Evolutionary conservation across 2,797 vertebrate species (phyloP).

Genomic region (Morus bassanus): DNA sequence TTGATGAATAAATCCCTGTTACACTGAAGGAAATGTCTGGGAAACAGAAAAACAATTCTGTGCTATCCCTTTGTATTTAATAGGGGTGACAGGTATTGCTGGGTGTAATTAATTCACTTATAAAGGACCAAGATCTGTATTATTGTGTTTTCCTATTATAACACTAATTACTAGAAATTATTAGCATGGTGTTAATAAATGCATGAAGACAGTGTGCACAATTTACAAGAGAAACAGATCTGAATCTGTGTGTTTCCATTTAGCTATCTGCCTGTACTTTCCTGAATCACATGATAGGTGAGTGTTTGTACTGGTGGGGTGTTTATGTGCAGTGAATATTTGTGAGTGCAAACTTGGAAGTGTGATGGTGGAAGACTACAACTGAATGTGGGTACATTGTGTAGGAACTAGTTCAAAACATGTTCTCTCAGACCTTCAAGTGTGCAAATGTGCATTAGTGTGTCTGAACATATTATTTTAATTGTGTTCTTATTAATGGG

Average conservation of each 20-base stretch:
- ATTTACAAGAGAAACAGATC: background rate
- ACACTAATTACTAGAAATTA: slow-evolving; percentile 51
- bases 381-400: background rate
- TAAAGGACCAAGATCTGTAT: slow-evolving; percentile 7
- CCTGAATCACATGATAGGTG: background rate
- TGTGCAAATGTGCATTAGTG: background rate
- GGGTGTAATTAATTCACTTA: slow-evolving; percentile 57
- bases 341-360: background rate
- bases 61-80: slow-evolving; percentile 44
- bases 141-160: slow-evolving; percentile 34
- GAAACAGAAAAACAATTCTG: slow-evolving; percentile 1
- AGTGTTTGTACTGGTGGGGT: background rate
- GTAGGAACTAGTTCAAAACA: background rate
- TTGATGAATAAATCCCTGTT: slow-evolving; percentile 58
- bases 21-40: slow-evolving; percentile 38
- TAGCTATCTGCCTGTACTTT: background rate
- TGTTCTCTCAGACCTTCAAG: background rate
- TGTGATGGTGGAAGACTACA: fast-evolving
- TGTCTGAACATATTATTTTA: background rate
- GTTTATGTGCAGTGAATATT: background rate
- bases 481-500: background rate
- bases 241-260: background rate
- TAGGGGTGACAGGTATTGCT: slow-evolving; percentile 35
- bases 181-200: slow-evolving; percentile 51
- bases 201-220: background rate